Evolutionary conservation across 2,888 invertebrate genomes (phyloP).

Genomic region (Ligdia adustata): DNA sequence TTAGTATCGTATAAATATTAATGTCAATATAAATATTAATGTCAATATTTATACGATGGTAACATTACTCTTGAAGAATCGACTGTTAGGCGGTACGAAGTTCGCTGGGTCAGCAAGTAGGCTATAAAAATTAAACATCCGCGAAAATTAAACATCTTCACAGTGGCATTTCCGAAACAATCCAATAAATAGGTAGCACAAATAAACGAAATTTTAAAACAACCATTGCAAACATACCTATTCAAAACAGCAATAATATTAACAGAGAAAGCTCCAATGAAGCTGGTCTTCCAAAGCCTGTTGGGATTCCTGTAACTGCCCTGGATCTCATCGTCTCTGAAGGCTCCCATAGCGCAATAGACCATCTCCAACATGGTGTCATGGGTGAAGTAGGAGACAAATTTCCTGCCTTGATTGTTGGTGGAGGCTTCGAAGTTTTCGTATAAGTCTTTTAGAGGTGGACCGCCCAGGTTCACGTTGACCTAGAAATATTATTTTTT

Average conservation of each 20-base stretch:
- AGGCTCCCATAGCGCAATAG: constrained; percentile 86
- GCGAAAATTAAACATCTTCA: too few species aligned
- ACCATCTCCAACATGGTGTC: constrained; percentile 86
- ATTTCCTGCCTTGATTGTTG: constrained; percentile 62
- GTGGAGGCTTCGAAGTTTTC: constrained; percentile 69
- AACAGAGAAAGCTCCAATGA: constrained; percentile 87
- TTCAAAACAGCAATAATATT: constrained; percentile 91
- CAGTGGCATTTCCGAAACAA: too few species aligned
- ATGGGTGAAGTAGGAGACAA: constrained; percentile 88
- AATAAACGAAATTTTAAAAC: too few species aligned
- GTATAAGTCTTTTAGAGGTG: constrained; percentile 87
- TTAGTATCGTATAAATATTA: too few species aligned
- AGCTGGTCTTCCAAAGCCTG: constrained; percentile 88
- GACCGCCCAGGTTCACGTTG: constrained; percentile 87
- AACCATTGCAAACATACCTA: constrained; percentile 85
- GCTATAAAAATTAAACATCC: too few species aligned
- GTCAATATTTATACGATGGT: too few species aligned
- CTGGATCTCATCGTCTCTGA: constrained; percentile 83
- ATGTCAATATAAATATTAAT: too few species aligned
- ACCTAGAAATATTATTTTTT: constrained; percentile 68
- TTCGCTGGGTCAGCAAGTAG: too few species aligned
- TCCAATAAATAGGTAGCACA: too few species aligned
- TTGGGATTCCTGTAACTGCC: constrained; percentile 80
- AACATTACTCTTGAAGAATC: too few species aligned
- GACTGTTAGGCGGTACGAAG: too few species aligned